Evolutionary conservation across 2,797 vertebrate genomes (phyloP).

Genomic region (Vultur gryphus): DNA sequence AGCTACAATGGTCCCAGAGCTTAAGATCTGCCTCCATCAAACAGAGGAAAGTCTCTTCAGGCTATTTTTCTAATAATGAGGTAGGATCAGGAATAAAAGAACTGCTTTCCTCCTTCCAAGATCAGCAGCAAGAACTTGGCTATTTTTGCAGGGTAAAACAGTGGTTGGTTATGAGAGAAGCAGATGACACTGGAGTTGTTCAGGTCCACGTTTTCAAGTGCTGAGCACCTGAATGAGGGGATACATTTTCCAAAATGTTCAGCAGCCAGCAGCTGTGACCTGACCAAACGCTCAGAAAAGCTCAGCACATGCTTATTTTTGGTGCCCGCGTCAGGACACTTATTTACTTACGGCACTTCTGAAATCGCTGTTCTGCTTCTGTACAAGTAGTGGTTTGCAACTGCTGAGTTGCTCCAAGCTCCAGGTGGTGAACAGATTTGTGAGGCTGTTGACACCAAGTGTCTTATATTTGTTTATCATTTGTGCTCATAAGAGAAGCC

Average conservation of each 20-base stretch:
- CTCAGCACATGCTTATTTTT: constrained; percentile 33
- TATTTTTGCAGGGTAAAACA: neutral
- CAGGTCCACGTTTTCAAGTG: neutral
- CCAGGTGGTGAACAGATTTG: neutral
- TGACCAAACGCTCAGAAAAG: neutral
- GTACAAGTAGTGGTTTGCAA: neutral
- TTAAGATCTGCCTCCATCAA: neutral
- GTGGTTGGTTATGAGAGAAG: neutral
- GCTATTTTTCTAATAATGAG: neutral
- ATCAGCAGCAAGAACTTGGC: neutral
- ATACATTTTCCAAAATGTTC: neutral
- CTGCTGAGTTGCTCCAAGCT: neutral
- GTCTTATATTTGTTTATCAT: neutral
- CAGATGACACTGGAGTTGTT: neutral
- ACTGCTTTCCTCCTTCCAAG: neutral
- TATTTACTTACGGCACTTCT: neutral
- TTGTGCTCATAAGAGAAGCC: neutral
- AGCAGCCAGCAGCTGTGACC: constrained; percentile 1
- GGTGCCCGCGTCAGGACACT: neutral
- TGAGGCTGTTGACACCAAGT: neutral
- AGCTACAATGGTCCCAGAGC: neutral
- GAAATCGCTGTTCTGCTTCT: neutral
- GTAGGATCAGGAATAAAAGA: neutral
- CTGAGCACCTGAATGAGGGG: constrained; percentile 2
- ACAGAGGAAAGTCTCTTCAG: neutral